Conservation (phyloP, 2,797 vertebrate genomes). For the Pseudopleuronectes americanus region DNA sequence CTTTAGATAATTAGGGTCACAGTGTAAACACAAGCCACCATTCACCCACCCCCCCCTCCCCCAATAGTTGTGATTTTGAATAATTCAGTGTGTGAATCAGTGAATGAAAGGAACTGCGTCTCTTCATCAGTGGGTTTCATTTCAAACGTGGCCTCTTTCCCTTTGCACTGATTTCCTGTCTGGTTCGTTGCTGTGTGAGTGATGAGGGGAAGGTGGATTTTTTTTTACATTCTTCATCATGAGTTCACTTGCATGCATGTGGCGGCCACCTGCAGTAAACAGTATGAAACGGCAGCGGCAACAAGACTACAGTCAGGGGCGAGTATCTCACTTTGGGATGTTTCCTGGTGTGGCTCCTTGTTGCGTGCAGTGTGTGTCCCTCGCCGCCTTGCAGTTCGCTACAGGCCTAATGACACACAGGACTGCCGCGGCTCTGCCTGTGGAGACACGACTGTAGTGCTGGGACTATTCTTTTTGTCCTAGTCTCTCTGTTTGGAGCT, state of each 20-base stretch:
- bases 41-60: slow-evolving; percentile 71
- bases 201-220: slow-evolving; percentile 53
- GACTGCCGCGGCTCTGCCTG: slow-evolving; percentile 8
- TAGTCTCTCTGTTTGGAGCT: slow-evolving; percentile 6
- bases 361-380: slow-evolving; percentile 24
- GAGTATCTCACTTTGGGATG: slow-evolving; percentile 10
- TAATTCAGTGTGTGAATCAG: slow-evolving; percentile 85
- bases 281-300: too few relatives aligned
- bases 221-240: too few relatives aligned
- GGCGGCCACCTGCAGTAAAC: neutral
- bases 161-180: slow-evolving; percentile 71
- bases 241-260: neutral
- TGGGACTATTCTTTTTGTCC: slow-evolving; percentile 6
- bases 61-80: slow-evolving; percentile 84
- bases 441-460: slow-evolving; percentile 6
- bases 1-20: slow-evolving; percentile 87
- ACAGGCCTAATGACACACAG: slow-evolving; percentile 39
- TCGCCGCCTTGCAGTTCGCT: slow-evolving; percentile 12
- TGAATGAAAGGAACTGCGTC: slow-evolving; percentile 82
- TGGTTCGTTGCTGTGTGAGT: slow-evolving; percentile 43
- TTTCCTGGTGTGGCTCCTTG: slow-evolving; percentile 29
- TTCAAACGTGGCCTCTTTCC: slow-evolving; percentile 80
- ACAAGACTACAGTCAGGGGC: neutral
- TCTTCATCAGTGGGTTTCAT: slow-evolving; percentile 74
- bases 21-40: slow-evolving; percentile 80